Percentiles rank a stretch among this genome's conserved stretches.
These are phyloP conservation scores for Erebia aethiops DNA, from an alignment of 2,888 invertebrate species.

Conservation along the genomic window DNA sequence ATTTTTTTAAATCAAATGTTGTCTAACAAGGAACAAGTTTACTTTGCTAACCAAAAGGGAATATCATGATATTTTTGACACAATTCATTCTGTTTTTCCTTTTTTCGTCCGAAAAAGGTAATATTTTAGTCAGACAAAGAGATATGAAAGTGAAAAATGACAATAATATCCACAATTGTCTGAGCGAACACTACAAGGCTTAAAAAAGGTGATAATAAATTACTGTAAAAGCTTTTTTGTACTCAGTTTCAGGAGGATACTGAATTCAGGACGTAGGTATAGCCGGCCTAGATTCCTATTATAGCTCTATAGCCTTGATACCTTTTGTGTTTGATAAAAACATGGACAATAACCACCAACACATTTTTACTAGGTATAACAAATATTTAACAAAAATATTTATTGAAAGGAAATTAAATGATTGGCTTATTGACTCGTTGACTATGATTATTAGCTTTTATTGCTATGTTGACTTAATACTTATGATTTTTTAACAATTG, in stretches of 20 bases:
- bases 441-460: too few species aligned
- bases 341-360: not conserved
- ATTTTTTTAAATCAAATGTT: too few species aligned
- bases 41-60: not conserved
- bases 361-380: not conserved
- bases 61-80: not conserved
- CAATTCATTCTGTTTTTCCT: not conserved
- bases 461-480: too few species aligned
- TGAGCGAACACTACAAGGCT: not conserved
- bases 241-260: constrained; percentile 9
- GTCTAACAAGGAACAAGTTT: not conserved
- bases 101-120: not conserved
- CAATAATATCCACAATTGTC: constrained; percentile 2
- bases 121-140: not conserved
- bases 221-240: constrained; percentile 16
- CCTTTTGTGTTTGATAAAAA: constrained; percentile 3
- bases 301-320: not conserved
- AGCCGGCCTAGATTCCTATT: constrained; percentile 10
- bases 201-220: constrained; percentile 20
- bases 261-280: not conserved
- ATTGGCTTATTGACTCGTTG: too few species aligned
- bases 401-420: not conserved
- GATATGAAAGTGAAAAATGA: constrained; percentile 6
- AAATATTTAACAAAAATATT: not conserved
- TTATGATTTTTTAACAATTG: too few species aligned